These are phyloP conservation scores for Bovichtus diacanthus DNA, from an alignment of 2,797 vertebrate genomes.

Conservation along the genomic window DNA sequence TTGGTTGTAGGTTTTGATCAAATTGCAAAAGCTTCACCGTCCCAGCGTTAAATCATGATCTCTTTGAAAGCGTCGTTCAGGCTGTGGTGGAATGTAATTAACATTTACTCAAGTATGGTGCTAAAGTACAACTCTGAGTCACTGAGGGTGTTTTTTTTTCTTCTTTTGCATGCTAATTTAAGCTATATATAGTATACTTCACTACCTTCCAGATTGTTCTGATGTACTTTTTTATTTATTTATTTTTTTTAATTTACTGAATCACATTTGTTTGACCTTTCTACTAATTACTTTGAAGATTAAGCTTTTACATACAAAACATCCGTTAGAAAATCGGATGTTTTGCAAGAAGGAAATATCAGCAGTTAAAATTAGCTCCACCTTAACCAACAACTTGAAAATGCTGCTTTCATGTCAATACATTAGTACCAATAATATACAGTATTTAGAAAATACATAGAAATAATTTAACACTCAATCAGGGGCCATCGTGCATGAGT, in stretches of 20 bases:
- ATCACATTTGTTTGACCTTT: neutral
- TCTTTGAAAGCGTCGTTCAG: slow-evolving; percentile 17
- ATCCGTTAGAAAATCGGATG: neutral
- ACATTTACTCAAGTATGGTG: neutral
- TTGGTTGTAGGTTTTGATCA: slow-evolving; percentile 42
- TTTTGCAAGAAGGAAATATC: neutral
- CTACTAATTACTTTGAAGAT: neutral
- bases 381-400: neutral
- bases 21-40: slow-evolving; percentile 32
- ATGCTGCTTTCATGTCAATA: neutral
- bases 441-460: neutral
- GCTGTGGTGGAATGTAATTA: slow-evolving; percentile 20
- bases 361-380: neutral
- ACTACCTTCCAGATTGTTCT: neutral
- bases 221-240: neutral
- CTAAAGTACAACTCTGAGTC: neutral
- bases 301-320: neutral
- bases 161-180: neutral
- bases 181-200: neutral
- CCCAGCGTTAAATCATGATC: slow-evolving; percentile 1
- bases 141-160: neutral
- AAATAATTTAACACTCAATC: neutral
- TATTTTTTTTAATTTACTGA: neutral
- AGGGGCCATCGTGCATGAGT: neutral
- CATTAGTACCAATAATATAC: neutral